Base-by-base conservation (phyloP, 2,888 invertebrate genomes). In the Panopea generosa region DNA sequence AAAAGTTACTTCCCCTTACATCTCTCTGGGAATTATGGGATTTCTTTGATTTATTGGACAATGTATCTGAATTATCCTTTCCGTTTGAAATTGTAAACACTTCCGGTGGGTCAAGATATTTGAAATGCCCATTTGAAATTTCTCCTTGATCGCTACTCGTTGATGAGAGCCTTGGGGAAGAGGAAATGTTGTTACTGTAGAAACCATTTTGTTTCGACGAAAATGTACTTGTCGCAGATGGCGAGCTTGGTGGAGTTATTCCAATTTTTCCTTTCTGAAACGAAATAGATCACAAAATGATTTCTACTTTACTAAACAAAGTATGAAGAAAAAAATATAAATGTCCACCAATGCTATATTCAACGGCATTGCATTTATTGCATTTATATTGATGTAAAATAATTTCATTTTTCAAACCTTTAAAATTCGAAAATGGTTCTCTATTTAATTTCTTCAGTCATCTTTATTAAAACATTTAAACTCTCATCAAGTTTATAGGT, bases 231-330 rank as follows among this genome's bases (percentile, higher is more conserved):
- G 65, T 43, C 1, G 66, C 43, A 1, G 60, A 9, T 9, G 77
- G 73, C 4, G 77, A 73, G 3, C 61, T 45, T 18, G 73, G 73
- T 3, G 77, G 77, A 3, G 77, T 78, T 20, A 78, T 53, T 2
- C 33, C 52, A 33, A 78, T 27, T 49, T 62, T 67, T n/a, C 61
- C 77, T 59, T 73, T 78, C 77, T 78, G 73, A 57, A 77, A 77
- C 26, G 26, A 27, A 20, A 57, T 16, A 49, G 53, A 24, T 45
- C 11, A 20, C 24, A 16, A 24, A 20, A 14, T 56, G 9, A 9
- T n/a, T 56, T n/a, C n/a, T 49, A 40, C 40, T 11, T 11, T 40
- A n/a, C n/a, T n/a, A n/a, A n/a, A n/a, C n/a, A n/a, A n/a, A n/a
- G n/a, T n/a, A n/a, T n/a, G n/a, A n/a, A n/a, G n/a, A n/a, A n/a